Evolutionary conservation across 2,113 vertebrate genomes (phyloP), one percentile per base, ranked within the genome.

Genomic region (Sinocyclocheilus anophthalmus): DNA sequence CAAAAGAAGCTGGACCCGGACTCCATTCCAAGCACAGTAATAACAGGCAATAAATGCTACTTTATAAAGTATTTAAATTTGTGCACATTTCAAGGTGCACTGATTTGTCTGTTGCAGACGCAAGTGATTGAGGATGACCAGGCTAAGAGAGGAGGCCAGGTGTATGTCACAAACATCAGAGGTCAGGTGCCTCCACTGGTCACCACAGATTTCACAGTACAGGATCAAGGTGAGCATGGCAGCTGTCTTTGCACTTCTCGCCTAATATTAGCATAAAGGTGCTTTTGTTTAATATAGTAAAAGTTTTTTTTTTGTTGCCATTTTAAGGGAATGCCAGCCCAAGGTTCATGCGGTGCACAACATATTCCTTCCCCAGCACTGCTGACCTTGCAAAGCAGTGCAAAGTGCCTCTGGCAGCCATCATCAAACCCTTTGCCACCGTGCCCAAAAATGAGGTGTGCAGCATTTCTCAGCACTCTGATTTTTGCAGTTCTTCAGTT

Each of bases 181-280:
- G 98, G 98, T 88, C 98, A 99, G 89, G 92, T 98, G 50, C 97
- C 98, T 65, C 98, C 98, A 7, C 94, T 99, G 14, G 97, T 99
- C 90, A 99, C 98, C 67, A 98, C 98, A 0, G 93, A 97, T 83
- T 98, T 94, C 6, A 13, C 96, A 53, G 94, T 96, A 22, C 96
- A 97, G 91, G 98, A 99, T 92, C 97, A 98, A 97, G 98, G 98
- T 99, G 94, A 91, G 88, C 7, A 80, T n/a, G 57, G 57, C 3
- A 61, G 11, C 57, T 10, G 20, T 39, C 77, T 80, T 63, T 45
- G 12, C 3, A 42, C n/a, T 30, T 50, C 39, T 33, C 80, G 12
- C 2, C 20, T 61, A 39, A 80, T 42, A 26, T 69, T 20, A 37
- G 24, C 12, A 11, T 24, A 63, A 26, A 75, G 4, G 14, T 57